Evolutionary conservation across 2,797 vertebrate genomes (phyloP), one percentile per base, ranked within the genome.

Genomic region (Acropternis orthonyx): DNA sequence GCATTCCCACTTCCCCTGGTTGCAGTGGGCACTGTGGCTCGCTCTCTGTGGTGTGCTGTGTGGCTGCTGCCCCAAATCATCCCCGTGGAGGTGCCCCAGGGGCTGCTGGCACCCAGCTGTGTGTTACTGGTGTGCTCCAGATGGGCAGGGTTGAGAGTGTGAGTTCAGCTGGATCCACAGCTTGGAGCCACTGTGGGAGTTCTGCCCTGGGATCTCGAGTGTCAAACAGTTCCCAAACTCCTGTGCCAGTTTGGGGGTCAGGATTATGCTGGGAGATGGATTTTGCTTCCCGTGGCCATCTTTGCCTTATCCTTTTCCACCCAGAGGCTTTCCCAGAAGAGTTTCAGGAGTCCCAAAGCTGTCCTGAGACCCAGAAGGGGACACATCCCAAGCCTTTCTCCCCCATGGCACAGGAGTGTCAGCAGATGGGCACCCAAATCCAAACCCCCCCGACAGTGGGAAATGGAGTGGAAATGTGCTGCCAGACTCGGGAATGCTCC

Each of bases 21-120:
- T 37, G 62, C 32, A 51, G 71, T 12, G 2, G 14, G 43, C 10
- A 3, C 36, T 39, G 44, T 58, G 48, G 24, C 62, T 68, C 2
- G 46, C 46, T n/a, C n/a, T 66, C 22, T 2, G 1, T 49, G 43
- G 34, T 52, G 73, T 34, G 36, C 20, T 7, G 10, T 22, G 32
- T 48, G n/a, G 37, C 36, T 75, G 27, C 34, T 12, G 1, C 73
- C 18, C 30, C 30, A 8, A 3, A 10, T 49, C 63, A n/a, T 32
- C 59, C 41, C 28, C 7, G 3, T 7, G 0, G 0, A 68, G 81
- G 32, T 32, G 48, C 3, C 44, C 16, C 3, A 4, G 43, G 95
- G 67, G 46, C 30, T 65, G n/a, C 58, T 76, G 28, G 24, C 16
- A 6, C 68, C 76, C 48, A 10, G 8, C 20, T 32, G 3, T 4